A percentile compares a stretch with the other conserved stretches of the same genome.
Evolutionary conservation across 2,888 invertebrate species (phyloP).

Genomic region (Brachyopa scutellaris): DNA sequence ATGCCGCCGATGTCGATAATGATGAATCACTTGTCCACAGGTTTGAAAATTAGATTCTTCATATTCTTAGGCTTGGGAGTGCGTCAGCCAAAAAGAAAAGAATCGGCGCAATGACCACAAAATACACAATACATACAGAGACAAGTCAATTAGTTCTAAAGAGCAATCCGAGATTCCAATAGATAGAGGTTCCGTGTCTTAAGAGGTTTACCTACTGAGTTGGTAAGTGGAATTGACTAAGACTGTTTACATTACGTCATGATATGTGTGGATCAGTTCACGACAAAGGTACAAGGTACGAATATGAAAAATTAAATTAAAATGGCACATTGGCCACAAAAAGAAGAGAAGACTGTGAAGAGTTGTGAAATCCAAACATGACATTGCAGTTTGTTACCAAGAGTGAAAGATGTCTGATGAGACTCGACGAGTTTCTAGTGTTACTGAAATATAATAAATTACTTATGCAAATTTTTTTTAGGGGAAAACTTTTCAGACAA

Average conservation of each 20-base stretch:
- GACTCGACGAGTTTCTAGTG: background rate
- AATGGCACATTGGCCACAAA: background rate
- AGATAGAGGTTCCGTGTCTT: background rate
- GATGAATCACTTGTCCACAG: conserved; percentile 5
- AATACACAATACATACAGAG: too few species aligned
- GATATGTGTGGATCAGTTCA: background rate
- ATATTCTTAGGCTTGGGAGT: background rate
- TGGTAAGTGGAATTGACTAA: background rate
- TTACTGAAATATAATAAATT: background rate
- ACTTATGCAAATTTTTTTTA: background rate
- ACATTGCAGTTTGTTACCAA: background rate
- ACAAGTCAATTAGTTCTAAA: background rate
- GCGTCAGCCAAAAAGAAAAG: background rate
- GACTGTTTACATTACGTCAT: conserved; percentile 1
- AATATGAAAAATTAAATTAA: background rate
- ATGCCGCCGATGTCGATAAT: background rate
- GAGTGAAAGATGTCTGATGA: background rate
- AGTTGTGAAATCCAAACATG: conserved; percentile 21
- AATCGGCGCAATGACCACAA: conserved; percentile 20
- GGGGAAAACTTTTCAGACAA: background rate
- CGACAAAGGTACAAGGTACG: background rate
- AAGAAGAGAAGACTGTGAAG: background rate
- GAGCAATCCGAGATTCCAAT: background rate
- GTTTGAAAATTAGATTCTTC: background rate
- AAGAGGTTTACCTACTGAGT: conserved; percentile 24